These are phyloP conservation scores for Exaiptasia diaphana DNA, from an alignment of 64 coral and sea anemone species.

Conservation along the genomic window DNA sequence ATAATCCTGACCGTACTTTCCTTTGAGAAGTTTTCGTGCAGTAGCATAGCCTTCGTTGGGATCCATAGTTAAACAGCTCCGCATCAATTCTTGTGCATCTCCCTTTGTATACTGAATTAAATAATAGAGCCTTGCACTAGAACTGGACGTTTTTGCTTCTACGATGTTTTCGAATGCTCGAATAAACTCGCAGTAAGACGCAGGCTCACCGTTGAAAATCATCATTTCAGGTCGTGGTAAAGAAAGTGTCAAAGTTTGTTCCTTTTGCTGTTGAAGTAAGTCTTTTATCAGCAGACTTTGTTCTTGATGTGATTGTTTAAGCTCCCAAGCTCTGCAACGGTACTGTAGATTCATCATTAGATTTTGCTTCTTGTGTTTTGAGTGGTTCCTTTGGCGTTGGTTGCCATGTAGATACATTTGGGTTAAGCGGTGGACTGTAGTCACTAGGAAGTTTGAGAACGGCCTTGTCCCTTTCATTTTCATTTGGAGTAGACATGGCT, in stretches of 20 bases:
- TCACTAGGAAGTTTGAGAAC: too few species aligned
- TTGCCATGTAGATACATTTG: too few species aligned
- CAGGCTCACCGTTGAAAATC: constrained; percentile 4
- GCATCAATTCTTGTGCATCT: constrained; percentile 32
- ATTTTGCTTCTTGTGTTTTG: too few species aligned
- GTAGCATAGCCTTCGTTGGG: constrained; percentile 7
- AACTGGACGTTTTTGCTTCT: constrained; percentile 34
- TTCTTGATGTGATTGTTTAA: too few species aligned
- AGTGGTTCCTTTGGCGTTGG: too few species aligned
- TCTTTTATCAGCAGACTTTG: background rate
- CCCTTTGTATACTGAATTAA: constrained; percentile 42
- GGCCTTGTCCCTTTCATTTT: too few species aligned
- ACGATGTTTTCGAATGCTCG: constrained; percentile 30
- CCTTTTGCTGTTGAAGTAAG: background rate
- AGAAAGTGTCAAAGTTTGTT: background rate
- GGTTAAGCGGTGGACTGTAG: too few species aligned
- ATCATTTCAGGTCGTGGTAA: constrained; percentile 24
- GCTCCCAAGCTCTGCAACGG: too few species aligned
- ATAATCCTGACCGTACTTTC: constrained; percentile 50
- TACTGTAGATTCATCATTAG: too few species aligned
- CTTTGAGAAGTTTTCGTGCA: background rate
- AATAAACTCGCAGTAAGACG: constrained; percentile 2
- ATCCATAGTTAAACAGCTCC: constrained; percentile 19
- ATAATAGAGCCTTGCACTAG: constrained; percentile 47
- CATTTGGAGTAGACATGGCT: too few species aligned